Evolutionary conservation across 1,140 invertebrate genomes (phyloP).

Genomic region (Conus betulinus): DNA sequence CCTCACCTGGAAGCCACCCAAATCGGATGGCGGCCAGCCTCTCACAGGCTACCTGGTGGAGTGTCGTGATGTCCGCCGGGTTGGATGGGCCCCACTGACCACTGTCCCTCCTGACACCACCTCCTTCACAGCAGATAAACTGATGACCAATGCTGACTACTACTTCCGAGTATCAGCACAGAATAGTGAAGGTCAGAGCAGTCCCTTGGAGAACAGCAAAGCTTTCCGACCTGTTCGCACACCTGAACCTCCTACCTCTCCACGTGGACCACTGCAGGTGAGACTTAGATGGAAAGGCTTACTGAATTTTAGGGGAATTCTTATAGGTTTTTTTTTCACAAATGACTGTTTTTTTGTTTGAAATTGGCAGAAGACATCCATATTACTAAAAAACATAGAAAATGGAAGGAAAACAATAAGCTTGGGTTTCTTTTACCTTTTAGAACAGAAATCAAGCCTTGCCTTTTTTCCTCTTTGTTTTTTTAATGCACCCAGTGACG

Average conservation of each 20-base stretch:
- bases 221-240: conserved; percentile 81
- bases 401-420: too few relatives aligned
- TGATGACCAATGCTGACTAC: conserved; percentile 94
- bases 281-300: conserved; percentile 75
- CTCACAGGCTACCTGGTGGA: conserved; percentile 96
- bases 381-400: too few relatives aligned
- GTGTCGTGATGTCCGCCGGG: conserved; percentile 81
- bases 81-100: conserved; percentile 57
- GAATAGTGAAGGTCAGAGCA: conserved; percentile 96
- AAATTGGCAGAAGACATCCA: too few relatives aligned
- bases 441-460: too few relatives aligned
- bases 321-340: too few relatives aligned
- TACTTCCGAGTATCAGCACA: conserved; percentile 96
- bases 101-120: conserved; percentile 53
- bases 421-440: too few relatives aligned
- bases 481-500: too few relatives aligned
- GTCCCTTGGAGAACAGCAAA: conserved; percentile 88
- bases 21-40: conserved; percentile 91
- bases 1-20: conserved; percentile 81
- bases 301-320: background rate
- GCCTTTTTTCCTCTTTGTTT: too few relatives aligned
- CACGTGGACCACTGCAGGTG: conserved; percentile 75
- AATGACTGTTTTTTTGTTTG: too few relatives aligned
- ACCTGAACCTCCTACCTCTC: conserved; percentile 33
- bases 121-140: conserved; percentile 63